Evolutionary conservation across 2,113 vertebrate species (phyloP).

Genomic region (Cariama cristata): DNA sequence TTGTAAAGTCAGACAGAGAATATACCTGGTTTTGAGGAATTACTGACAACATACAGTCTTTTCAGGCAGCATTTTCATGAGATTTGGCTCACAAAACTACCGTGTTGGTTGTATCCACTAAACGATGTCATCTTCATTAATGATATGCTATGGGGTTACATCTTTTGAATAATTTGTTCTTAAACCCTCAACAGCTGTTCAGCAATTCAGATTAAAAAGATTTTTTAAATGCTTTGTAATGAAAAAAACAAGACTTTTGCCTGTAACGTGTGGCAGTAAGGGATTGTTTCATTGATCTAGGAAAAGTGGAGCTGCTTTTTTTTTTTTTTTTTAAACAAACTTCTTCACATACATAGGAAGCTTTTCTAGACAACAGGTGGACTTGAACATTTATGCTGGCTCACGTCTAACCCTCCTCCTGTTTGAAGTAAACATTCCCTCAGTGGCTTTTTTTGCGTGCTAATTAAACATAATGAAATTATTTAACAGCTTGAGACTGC

Average conservation of each 20-base stretch:
- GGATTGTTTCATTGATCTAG: background rate
- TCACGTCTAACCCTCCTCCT: background rate
- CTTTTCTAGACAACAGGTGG: background rate
- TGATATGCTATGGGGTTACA: background rate
- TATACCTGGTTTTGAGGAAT: background rate
- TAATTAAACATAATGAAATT: background rate
- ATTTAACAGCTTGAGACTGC: background rate
- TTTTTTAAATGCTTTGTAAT: background rate
- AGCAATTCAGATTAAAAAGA: background rate
- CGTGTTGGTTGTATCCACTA: background rate
- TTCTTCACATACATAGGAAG: background rate
- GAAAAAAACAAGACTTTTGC: background rate
- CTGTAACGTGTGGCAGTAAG: background rate
- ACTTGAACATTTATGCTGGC: background rate
- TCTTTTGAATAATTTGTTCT: background rate
- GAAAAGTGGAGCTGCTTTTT: background rate
- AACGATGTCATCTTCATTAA: background rate
- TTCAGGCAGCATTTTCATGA: background rate
- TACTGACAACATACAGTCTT: background rate
- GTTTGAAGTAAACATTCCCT: background rate
- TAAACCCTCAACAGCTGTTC: background rate
- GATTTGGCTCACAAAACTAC: background rate
- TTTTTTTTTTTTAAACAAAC: background rate
- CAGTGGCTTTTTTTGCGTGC: background rate
- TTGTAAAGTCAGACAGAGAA: background rate